Evolutionary conservation across 2,888 invertebrate species (phyloP), one percentile per base, ranked within the genome.

Genomic region (Drosophila formosana): DNA sequence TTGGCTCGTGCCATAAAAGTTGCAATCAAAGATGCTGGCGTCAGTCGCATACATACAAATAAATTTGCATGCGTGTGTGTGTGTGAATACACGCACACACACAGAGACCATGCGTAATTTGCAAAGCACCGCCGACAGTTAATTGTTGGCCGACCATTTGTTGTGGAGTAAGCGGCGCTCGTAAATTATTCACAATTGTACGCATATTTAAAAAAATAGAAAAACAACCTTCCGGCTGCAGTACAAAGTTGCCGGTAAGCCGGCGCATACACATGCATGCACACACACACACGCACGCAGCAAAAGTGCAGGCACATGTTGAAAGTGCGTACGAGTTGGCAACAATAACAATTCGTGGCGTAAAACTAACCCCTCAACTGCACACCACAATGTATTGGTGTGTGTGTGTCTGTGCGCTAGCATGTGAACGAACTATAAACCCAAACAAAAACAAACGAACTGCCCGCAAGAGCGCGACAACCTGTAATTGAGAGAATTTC

Each of bases 51-150:
- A 67, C 53, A 43, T 28, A 71, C 3, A 28, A 41, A 49, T 30
- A 49, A 47, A 58, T 49, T 58, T n/a, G 11, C 30, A 56, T 56
- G 18, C 47, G n/a, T 47, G 47, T 37, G 23, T 52, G 37, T 50
- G 13, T 60, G 45, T 66, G 34, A 28, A 18, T 5, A 30, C 7
- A 25, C 37, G 23, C 50, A 34, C 53, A 3, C 37, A 69, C 41
- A 51, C 13, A 64, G 5, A 6, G 28, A 73, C 46, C 69, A 75
- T 73, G 69, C 77, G 62, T 49, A 73, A 68, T 65, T 63, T 73
- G 45, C 46, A 8, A 64, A 11, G 25, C 53, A 26, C 41, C 26
- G 47, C n/a, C 28, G 39, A 50, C 41, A 64, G 52, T 51, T 7
- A 39, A 9, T 43, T 47, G 28, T 28, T 8, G 4, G 4, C 37